Percentiles rank a stretch among this genome's conserved stretches.
Evolutionary conservation across 2,888 invertebrate genomes (phyloP).

Genomic region (Isoperla grammatica): DNA sequence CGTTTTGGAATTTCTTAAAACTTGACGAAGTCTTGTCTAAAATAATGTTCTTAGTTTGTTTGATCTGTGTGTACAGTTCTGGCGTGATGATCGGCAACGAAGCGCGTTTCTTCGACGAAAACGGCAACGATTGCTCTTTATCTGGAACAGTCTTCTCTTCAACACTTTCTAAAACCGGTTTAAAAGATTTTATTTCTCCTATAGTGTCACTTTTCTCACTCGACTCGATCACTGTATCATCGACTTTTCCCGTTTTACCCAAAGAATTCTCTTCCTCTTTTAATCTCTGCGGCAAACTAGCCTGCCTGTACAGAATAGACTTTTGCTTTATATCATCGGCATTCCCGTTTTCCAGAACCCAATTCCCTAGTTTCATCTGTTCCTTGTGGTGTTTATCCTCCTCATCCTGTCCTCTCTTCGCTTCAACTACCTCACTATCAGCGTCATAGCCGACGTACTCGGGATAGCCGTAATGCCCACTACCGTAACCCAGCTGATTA

Average conservation of each 20-base stretch:
- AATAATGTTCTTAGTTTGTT: conserved; percentile 42
- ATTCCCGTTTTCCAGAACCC: conserved; percentile 32
- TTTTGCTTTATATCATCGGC: too few species aligned
- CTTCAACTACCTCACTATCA: conserved; percentile 7
- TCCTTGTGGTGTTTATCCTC: conserved; percentile 47
- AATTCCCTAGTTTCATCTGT: conserved; percentile 48
- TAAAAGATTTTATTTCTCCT: too few species aligned
- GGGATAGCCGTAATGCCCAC: conserved; percentile 65
- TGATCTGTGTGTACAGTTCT: conserved; percentile 28
- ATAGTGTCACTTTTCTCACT: too few species aligned
- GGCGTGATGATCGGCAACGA: conserved; percentile 28
- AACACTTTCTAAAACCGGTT: too few species aligned
- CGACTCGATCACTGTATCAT: too few species aligned
- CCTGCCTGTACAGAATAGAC: too few species aligned
- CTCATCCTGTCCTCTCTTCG: conserved; percentile 31
- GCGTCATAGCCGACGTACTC: conserved; percentile 52
- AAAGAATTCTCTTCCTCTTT: too few species aligned
- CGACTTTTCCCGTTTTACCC: too few species aligned
- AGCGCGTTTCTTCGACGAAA: conserved; percentile 19
- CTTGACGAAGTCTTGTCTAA: conserved; percentile 37
- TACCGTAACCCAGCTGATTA: conserved; percentile 70
- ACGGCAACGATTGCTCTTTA: too few species aligned
- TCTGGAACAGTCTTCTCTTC: too few species aligned
- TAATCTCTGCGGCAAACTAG: too few species aligned
- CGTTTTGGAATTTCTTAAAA: conserved; percentile 54